Evolutionary conservation across 2,797 vertebrate genomes (phyloP).

Genomic region (Falco naumanni): DNA sequence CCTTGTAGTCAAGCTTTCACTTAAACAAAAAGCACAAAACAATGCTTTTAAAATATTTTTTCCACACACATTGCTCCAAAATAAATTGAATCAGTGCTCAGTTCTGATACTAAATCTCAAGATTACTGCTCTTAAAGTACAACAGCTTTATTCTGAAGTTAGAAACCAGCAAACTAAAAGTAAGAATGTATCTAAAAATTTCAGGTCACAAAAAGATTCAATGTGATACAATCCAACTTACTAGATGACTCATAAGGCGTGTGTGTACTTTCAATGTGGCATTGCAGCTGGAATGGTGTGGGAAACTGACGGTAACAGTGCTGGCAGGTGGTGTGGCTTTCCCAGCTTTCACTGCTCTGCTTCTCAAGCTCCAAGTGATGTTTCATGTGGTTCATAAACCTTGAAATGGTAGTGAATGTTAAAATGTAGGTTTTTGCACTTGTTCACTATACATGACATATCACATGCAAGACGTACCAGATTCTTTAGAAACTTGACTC

Average conservation of each 20-base stretch:
- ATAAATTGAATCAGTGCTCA: not conserved
- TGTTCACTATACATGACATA: not conserved
- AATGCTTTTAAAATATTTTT: not conserved
- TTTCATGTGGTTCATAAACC: slow-evolving; percentile 99
- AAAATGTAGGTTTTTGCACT: no score
- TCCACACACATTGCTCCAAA: not conserved
- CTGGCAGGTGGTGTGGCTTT: slow-evolving; percentile 98
- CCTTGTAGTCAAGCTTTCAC: not conserved
- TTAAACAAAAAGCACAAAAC: not conserved
- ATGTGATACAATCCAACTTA: slow-evolving; percentile 69
- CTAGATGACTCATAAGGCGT: slow-evolving; percentile 93
- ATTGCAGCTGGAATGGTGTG: slow-evolving; percentile 98
- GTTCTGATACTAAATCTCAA: not conserved
- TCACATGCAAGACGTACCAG: not conserved
- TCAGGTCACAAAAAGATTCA: not conserved
- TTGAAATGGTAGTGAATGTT: slow-evolving; percentile 62
- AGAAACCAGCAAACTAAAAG: not conserved
- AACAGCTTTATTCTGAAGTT: not conserved
- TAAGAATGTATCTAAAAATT: not conserved
- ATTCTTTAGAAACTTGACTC: not conserved
- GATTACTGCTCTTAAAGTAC: not conserved
- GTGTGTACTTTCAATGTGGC: slow-evolving; percentile 98
- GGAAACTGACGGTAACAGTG: slow-evolving; percentile 97
- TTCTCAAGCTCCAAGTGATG: slow-evolving; percentile 98
- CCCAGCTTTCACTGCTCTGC: slow-evolving; percentile 98